Evolutionary conservation across 2,888 invertebrate species (phyloP).

Genomic region (Panorpa germanica): DNA sequence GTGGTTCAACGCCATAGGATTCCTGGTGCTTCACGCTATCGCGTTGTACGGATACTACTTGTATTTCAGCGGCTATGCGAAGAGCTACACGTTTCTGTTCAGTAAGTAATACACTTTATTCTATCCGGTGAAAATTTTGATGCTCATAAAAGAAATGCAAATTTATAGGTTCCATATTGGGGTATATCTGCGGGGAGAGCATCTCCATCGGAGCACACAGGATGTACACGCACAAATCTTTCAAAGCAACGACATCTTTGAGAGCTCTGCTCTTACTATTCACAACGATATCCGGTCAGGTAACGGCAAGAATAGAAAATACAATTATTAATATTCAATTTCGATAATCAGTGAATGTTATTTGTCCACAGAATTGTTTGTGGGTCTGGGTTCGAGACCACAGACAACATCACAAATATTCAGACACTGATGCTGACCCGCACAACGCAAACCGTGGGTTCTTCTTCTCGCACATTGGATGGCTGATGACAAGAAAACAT

Average conservation of each 20-base stretch:
- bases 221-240: slow-evolving; percentile 57
- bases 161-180: too few species aligned
- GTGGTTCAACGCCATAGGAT: slow-evolving; percentile 41
- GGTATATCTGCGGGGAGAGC: too few species aligned
- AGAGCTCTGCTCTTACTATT: slow-evolving; percentile 38
- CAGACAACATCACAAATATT: slow-evolving; percentile 60
- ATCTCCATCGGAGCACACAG: too few species aligned
- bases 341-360: neutral
- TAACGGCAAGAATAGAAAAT: slow-evolving; percentile 20
- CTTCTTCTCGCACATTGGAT: slow-evolving; percentile 77
- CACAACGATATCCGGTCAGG: slow-evolving; percentile 62
- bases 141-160: too few species aligned
- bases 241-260: slow-evolving; percentile 47
- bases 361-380: slow-evolving; percentile 38
- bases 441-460: slow-evolving; percentile 66
- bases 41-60: too few species aligned
- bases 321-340: neutral
- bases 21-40: slow-evolving; percentile 31
- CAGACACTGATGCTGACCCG: slow-evolving; percentile 56
- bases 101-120: too few species aligned
- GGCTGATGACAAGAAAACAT: slow-evolving; percentile 65
- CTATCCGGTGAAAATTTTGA: too few species aligned
- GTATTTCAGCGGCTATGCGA: too few species aligned
- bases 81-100: too few species aligned
- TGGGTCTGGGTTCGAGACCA: slow-evolving; percentile 69